Evolutionary conservation across 2,113 vertebrate species (phyloP), one percentile per base, ranked within the genome.

Genomic region (Zosterops pallidus): DNA sequence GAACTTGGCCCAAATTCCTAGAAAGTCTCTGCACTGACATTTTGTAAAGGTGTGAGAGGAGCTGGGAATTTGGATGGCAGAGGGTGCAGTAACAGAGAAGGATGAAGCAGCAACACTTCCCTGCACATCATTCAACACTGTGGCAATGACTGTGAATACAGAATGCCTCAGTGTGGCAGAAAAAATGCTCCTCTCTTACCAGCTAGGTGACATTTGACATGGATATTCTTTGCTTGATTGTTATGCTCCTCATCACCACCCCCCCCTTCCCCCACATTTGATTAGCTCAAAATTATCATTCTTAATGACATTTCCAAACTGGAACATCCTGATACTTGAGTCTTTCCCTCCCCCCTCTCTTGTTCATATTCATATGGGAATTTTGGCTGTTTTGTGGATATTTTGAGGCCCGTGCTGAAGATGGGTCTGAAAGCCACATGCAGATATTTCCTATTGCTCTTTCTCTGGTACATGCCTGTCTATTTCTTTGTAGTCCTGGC

Each of bases 1-100:
- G 91, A 95, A 72, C 94, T 94, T 69, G 35, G 75, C 85, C 90
- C 86, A 93, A 94, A 86, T 96, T 96, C 95, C 94, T 95, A 63
- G 91, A 96, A 96, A 97, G 94, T 74, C 75, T 56, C 72, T 86
- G 65, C 49, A 24, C 28, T 91, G 94, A 87, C 89, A 76, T 94
- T 91, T 71, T 89, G 47, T 75, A 49, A 95, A 94, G 92, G 94
- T 96, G 91, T 76, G 81, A 95, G 80, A 71, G 41, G 56, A 86
- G 42, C 86, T 22, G 52, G 86, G 53, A 83, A 88, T 83, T 80
- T 76, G 75, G 84, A 72, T 93, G 75, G 75, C 84, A 89, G 69
- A 88, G 91, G 42, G 31, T 91, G 87, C 65, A 37, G 7, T 18
- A 65, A 65, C 47, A 77, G 56, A 39, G 83, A 80, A 60, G 84